Evolutionary conservation across 1,140 invertebrate genomes (phyloP).

Genomic region (Drosophila subobscura): DNA sequence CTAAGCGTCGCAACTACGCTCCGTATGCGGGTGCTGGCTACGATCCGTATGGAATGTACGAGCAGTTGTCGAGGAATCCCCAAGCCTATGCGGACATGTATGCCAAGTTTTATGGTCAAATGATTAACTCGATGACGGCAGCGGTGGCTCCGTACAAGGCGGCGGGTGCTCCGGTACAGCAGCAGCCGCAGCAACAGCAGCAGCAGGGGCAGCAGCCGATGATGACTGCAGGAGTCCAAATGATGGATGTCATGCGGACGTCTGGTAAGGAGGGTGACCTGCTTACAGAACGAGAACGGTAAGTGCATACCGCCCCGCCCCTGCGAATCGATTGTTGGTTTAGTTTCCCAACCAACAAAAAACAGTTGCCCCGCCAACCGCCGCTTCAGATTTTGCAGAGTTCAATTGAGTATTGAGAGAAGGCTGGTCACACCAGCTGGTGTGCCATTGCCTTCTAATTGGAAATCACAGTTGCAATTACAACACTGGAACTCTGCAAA

Average conservation of each 20-base stretch:
- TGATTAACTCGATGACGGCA: slow-evolving; percentile 62
- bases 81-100: slow-evolving; percentile 91
- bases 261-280: slow-evolving; percentile 41
- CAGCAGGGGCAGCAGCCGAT: slow-evolving; percentile 68
- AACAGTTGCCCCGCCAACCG: too few relatives aligned
- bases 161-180: slow-evolving; percentile 21
- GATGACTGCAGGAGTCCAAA: slow-evolving; percentile 81
- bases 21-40: slow-evolving; percentile 84
- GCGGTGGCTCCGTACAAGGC: slow-evolving; percentile 30
- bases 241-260: slow-evolving; percentile 1
- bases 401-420: too few relatives aligned
- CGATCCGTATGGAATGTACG: slow-evolving; percentile 85
- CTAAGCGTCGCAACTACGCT: slow-evolving; percentile 82
- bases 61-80: slow-evolving; percentile 91
- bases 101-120: slow-evolving; percentile 86
- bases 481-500: too few relatives aligned
- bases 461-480: too few relatives aligned
- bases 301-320: slow-evolving; percentile 62
- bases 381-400: too few relatives aligned
- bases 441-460: too few relatives aligned
- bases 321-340: too few relatives aligned
- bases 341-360: too few relatives aligned
- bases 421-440: too few relatives aligned
- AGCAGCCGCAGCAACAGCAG: neutral
- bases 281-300: slow-evolving; percentile 88